These are phyloP conservation scores for Polydrusus tereticollis DNA, from an alignment of 2,888 invertebrate species.

Conservation along the genomic window DNA sequence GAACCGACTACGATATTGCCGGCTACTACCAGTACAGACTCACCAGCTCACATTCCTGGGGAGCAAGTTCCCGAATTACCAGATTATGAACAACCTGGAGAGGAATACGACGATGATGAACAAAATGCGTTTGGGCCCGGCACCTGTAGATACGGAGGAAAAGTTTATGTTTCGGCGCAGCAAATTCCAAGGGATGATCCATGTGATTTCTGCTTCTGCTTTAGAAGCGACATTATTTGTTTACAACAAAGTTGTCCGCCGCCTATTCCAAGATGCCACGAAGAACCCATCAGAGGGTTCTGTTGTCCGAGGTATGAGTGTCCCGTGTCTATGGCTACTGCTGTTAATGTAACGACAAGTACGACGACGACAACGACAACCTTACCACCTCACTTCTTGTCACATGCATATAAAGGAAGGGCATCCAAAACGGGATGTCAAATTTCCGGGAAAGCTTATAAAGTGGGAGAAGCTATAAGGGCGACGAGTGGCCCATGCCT, in stretches of 20 bases:
- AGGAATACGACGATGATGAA: constrained; percentile 83
- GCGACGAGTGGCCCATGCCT: constrained; percentile 93
- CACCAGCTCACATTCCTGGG: constrained; percentile 54
- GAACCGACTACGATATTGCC: constrained; percentile 44
- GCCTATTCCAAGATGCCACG: constrained; percentile 91
- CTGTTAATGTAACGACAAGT: constrained; percentile 86
- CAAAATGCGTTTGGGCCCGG: constrained; percentile 86
- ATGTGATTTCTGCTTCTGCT: constrained; percentile 97
- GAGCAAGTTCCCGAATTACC: constrained; percentile 60
- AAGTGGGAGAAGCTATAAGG: constrained; percentile 86
- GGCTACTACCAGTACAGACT: constrained; percentile 43
- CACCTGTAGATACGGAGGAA: constrained; percentile 92
- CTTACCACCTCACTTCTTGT: constrained; percentile 85
- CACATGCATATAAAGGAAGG: constrained; percentile 83
- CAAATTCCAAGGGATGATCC: constrained; percentile 95
- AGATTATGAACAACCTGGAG: constrained; percentile 62
- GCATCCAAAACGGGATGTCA: constrained; percentile 86
- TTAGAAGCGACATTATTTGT: constrained; percentile 95
- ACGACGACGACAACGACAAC: constrained; percentile 90
- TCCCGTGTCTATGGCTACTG: constrained; percentile 88
- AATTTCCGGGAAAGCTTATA: constrained; percentile 86
- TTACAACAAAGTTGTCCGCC: constrained; percentile 96
- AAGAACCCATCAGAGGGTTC: constrained; percentile 93
- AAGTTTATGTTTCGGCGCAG: constrained; percentile 93
- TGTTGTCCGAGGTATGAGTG: constrained; percentile 96